Base-by-base conservation (phyloP, 2,113 vertebrate species). In the Rhynchomys soricoides region DNA sequence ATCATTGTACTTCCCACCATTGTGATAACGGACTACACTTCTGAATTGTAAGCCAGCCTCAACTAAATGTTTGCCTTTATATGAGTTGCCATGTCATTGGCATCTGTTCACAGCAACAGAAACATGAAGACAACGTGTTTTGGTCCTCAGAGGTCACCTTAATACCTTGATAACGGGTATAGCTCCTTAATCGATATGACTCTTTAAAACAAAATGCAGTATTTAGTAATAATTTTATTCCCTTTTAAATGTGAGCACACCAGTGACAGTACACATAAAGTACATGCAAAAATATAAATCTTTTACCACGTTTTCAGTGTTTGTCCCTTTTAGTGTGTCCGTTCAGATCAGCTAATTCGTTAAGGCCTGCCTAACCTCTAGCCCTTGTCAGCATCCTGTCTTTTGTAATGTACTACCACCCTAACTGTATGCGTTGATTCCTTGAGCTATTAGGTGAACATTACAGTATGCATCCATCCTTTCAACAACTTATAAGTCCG, bases 361-460 rank as follows among this genome's bases (percentile, higher is more conserved):
- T 43, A 95, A 59, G 86, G 11, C n/a, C 74, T 55, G 7, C 59
- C 29, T 83, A 40, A 78, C 37, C n/a, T 55, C 9, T 19, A n/a
- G 48, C 19, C 3, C 91, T 90, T 43, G 8, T 81, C 13, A 73
- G 11, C 31, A 22, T 13, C 40, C 3, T 12, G 8, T 55, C 70
- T 79, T 87, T 17, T 92, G 13, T 17, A 26, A 37, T 5, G 13
- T 62, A 5, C n/a, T 57, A 4, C 12, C 8, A 50, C 75, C 71
- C n/a, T 19, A 43, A 64, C 26, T 43, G 1, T 64, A 43, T 92
- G 21, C 82, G 31, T 74, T 68, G 70, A 81, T 74, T 95, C 29
- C n/a, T 93, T 94, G 16, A 93, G 78, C 5, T 79, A 11, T 8
- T 96, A 16, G 43, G 83, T 86, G 52, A 66, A 89, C 82, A 66